Evolutionary conservation across 2,797 vertebrate species (phyloP).

Genomic region (Jordanella pulchra): DNA sequence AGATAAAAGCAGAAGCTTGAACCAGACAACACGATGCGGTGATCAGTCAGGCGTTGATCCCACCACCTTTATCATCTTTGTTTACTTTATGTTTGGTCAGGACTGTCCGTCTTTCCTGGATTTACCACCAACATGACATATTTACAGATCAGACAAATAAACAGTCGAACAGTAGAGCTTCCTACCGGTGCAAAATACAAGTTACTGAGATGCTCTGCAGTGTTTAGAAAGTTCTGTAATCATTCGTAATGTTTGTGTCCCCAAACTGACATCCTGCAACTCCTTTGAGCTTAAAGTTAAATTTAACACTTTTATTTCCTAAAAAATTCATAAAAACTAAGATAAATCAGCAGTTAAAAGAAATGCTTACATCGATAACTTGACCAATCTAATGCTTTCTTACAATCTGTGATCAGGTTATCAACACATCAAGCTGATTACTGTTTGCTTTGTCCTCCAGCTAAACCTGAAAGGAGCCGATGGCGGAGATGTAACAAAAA

Average conservation of each 20-base stretch:
- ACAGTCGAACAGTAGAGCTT: neutral
- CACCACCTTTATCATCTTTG: neutral
- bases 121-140: neutral
- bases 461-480: neutral
- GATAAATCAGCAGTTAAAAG: too few species aligned
- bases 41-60: neutral
- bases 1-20: neutral
- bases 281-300: too few species aligned
- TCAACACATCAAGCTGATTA: neutral
- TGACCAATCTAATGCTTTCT: too few species aligned
- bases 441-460: neutral
- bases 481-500: neutral
- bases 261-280: neutral
- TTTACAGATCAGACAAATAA: neutral
- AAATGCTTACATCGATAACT: too few species aligned
- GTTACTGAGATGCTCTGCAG: neutral
- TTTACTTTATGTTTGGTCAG: neutral
- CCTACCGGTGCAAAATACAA: neutral
- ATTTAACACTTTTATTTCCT: too few species aligned
- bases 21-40: neutral
- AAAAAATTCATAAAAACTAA: too few species aligned
- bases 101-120: neutral
- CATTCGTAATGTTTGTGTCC: neutral
- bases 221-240: neutral
- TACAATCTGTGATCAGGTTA: too few species aligned